Base-by-base conservation (phyloP, 2,797 vertebrate species). In the Microcaecilia unicolor region DNA sequence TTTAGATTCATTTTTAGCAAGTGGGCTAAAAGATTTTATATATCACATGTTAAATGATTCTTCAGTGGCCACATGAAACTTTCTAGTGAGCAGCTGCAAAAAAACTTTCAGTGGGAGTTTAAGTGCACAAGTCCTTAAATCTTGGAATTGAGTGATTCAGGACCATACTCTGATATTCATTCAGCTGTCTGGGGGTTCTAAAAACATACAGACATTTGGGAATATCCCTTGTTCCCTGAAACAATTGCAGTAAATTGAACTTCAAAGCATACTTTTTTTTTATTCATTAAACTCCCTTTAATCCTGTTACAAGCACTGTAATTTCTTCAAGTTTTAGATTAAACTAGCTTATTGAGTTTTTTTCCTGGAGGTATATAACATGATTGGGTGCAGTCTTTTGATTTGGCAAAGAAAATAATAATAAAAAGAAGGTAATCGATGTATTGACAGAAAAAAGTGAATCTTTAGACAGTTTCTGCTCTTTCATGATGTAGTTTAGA, bases 241-340 rank as follows among this genome's bases (percentile, higher is more conserved):
- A 67, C n/a, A 48, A 29, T 10, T 38, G 5, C 10, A 36, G 2
- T 40, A 18, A 57, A 37, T 39, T 42, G 56, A 51, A 41, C n/a
- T 53, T 64, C 48, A 35, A 64, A 23, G 22, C 15, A 20, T 31
- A 44, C 19, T 44, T 58, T n/a, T 70, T 44, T 58, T n/a, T 70
- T 52, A 44, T 34, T 41, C 23, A 42, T 55, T 29, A 56, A 44
- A 27, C 5, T 4, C 24, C 20, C 36, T 55, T 38, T 49, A 26
- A 38, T 31, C 33, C 25, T 3, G 0, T 16, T 37, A 12, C 28
- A 4, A 27, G n/a, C n/a, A n/a, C n/a, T n/a, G 9, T 29, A 50
- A 25, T 25, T 53, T 41, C 31, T 9, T 25, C 4, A 18, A 23
- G 22, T 13, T 59, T 52, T 40, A 45, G n/a, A 9, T 57, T 43